Base-by-base conservation (phyloP, 1,140 invertebrate genomes). In the Ephestia elutella region DNA sequence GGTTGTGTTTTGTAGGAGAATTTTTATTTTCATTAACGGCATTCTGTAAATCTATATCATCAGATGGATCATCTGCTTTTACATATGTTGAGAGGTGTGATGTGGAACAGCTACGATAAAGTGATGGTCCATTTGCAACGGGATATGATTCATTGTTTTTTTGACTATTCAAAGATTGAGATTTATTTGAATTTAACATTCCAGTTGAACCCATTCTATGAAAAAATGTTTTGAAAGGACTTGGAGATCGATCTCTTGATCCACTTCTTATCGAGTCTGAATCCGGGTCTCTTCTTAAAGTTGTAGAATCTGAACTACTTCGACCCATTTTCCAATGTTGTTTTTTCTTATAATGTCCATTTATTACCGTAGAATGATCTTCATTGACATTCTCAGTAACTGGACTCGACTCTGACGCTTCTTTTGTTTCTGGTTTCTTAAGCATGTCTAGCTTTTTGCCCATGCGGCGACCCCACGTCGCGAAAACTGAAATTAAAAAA, bases 391-490 rank as follows among this genome's bases (percentile, higher is more conserved):
- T 59, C 62, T 66, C 79, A 21, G 65, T 71, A 5, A 66, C 64
- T 57, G 66, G 70, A 15, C 5, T 44, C 65, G 68, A 68, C 74
- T 75, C 85, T 82, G 73, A 83, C 15, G 59, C 71, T 59, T 92
- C 92, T 70, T 93, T 93, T 56, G 90, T 88, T 59, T 94, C 92
- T 25, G 90, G 89, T 68, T 92, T 91, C 62, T 93, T 92, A 62
- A 95, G 89, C 65, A 94, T 91, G 71, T 95, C 94, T 71, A 95
- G 89, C 77, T 95, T 95, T 68, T 92, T 93, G 60, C 94, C 93
- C 93, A 95, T 94, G 55, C 92, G 90, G 57, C 93, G 92, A 70
- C 94, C 93, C 94, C 94, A 95, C 61, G 94, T 94, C 57, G 92
- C 91, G 62, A 94, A 90, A 68, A 94, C 94, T 94, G 90, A 55